A percentile compares a stretch with the other conserved stretches of the same genome.
phyloP scores from a whole-genome alignment of 2,888 invertebrate genomes.

The Eupithecia vulgata region DNA sequence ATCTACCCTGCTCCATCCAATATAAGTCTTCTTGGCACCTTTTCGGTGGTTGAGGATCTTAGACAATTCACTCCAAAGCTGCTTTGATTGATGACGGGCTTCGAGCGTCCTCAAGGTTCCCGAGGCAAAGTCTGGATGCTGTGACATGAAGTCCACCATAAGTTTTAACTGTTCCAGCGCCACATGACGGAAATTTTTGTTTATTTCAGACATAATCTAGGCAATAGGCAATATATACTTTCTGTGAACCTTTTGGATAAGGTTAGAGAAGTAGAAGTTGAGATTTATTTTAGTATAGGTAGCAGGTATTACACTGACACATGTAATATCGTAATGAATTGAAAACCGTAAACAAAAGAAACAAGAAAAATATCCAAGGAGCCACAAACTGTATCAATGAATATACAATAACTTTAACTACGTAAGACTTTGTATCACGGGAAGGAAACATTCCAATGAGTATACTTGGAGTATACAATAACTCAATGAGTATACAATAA shows the following conservation, averaged over 20 bases:
- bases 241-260: background rate
- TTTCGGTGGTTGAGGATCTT: conserved; percentile 58
- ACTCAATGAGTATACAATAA: too few relatives aligned
- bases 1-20: conserved; percentile 72
- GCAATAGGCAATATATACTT: background rate
- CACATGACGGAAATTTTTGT: conserved; percentile 53
- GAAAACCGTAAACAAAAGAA: too few relatives aligned
- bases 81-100: conserved; percentile 64
- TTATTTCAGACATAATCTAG: conserved; percentile 47
- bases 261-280: background rate
- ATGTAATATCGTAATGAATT: too few relatives aligned
- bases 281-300: too few relatives aligned
- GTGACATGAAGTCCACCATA: conserved; percentile 70
- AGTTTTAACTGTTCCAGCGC: conserved; percentile 65
- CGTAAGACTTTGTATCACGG: too few relatives aligned
- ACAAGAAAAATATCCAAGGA: too few relatives aligned
- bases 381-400: too few relatives aligned
- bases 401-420: too few relatives aligned
- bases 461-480: too few relatives aligned
- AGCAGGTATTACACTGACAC: too few relatives aligned
- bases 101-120: conserved; percentile 62
- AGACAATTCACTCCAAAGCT: conserved; percentile 65
- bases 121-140: conserved; percentile 66
- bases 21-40: conserved; percentile 61
- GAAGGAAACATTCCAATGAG: too few relatives aligned